Percentiles rank a stretch among this genome's conserved stretches.
These are phyloP conservation scores for Meda fulgida DNA, from an alignment of 2,797 vertebrate species.

Conservation along the genomic window DNA sequence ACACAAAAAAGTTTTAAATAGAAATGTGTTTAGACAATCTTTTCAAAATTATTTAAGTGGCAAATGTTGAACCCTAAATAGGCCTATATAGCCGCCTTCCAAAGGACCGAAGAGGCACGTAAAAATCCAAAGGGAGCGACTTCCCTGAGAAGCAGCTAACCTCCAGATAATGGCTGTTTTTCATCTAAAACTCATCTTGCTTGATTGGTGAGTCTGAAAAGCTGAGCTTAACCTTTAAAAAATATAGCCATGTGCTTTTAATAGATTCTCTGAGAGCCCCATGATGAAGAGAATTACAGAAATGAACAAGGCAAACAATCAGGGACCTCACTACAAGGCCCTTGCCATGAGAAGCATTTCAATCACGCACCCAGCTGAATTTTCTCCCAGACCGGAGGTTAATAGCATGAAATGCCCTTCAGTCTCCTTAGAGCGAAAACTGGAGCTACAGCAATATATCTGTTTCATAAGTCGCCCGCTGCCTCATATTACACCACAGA, in stretches of 20 bases:
- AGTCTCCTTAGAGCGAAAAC: slow-evolving; percentile 54
- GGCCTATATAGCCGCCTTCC: background rate
- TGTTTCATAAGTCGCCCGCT: slow-evolving; percentile 59
- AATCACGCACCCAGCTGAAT: slow-evolving; percentile 55
- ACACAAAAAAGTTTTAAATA: background rate
- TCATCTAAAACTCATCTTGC: slow-evolving; percentile 46
- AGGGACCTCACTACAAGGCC: slow-evolving; percentile 41
- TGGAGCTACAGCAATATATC: slow-evolving; percentile 55
- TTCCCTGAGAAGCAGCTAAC: slow-evolving; percentile 30
- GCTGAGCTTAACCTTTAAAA: slow-evolving; percentile 58
- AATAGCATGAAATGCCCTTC: slow-evolving; percentile 65
- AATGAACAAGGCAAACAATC: slow-evolving; percentile 57
- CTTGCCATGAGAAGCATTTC: slow-evolving; percentile 60
- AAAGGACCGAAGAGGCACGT: background rate
- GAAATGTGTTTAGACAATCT: slow-evolving; percentile 3
- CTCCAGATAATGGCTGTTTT: slow-evolving; percentile 39
- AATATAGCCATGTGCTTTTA: slow-evolving; percentile 60
- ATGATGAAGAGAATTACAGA: slow-evolving; percentile 58
- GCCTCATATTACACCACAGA: slow-evolving; percentile 48
- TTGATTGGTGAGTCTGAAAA: slow-evolving; percentile 49
- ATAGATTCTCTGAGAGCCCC: slow-evolving; percentile 52
- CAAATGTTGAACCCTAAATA: slow-evolving; percentile 18
- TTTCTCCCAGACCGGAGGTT: slow-evolving; percentile 62
- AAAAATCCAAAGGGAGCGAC: slow-evolving; percentile 10
- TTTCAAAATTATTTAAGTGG: background rate